These are phyloP conservation scores for Fregata magnificens DNA, from an alignment of 2,113 vertebrate genomes.

Conservation along the genomic window DNA sequence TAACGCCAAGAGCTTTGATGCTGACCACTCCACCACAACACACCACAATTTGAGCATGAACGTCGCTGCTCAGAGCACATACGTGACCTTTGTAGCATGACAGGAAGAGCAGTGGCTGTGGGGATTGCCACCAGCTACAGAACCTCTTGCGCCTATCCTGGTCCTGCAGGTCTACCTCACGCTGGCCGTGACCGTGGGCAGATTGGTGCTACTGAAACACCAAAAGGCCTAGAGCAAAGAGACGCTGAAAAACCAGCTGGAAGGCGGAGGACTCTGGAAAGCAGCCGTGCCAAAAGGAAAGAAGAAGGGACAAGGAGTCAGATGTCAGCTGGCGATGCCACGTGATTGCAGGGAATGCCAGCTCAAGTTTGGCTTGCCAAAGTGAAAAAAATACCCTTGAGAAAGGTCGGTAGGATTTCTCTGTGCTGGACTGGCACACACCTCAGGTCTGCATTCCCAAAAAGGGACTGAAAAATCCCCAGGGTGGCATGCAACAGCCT, in stretches of 20 bases:
- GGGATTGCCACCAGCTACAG: neutral
- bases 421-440: neutral
- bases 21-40: neutral
- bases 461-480: neutral
- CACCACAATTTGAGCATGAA: accelerated
- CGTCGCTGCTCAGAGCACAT: accelerated
- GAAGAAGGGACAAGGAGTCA: neutral
- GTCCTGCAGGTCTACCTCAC: accelerated
- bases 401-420: neutral
- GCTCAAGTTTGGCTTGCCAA: neutral
- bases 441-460: neutral
- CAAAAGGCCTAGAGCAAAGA: neutral
- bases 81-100: accelerated
- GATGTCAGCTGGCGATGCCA: neutral
- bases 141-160: neutral
- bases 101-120: neutral
- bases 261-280: neutral
- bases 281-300: neutral
- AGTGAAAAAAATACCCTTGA: neutral
- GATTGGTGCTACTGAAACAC: neutral
- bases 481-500: neutral
- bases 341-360: neutral
- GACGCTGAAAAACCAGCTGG: neutral
- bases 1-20: neutral
- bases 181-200: neutral